Percentiles rank a stretch among this genome's conserved stretches.
Conservation (phyloP, 2,113 vertebrate genomes). For the Cepphus grylle region DNA sequence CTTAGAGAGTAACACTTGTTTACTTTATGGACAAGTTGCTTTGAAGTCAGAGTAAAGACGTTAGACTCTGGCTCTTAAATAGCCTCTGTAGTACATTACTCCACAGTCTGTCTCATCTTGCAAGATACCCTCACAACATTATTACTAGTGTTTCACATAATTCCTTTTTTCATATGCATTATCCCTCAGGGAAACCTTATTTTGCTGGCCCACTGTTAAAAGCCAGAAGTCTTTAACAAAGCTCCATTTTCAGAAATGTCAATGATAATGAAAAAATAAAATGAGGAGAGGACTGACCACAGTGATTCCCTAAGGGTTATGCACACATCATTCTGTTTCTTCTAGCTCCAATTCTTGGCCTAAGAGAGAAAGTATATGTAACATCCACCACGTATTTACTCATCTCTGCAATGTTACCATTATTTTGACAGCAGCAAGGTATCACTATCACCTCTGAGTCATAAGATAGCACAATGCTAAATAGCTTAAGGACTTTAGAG, state of each 20-base stretch:
- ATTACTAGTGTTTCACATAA: slow-evolving; percentile 5
- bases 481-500: not conserved
- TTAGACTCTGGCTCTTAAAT: not conserved
- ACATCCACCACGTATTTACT: not conserved
- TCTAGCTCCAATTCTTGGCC: not conserved
- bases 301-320: not conserved
- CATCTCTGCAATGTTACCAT: not conserved
- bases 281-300: not conserved
- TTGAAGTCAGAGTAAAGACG: not conserved
- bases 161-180: not conserved
- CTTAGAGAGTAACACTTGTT: not conserved
- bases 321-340: not conserved
- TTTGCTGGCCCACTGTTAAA: not conserved
- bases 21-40: not conserved
- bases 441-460: not conserved
- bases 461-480: not conserved
- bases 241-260: not conserved
- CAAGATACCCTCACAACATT: not conserved
- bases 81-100: not conserved
- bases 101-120: not conserved
- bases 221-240: slow-evolving; percentile 2
- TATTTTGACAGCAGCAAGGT: not conserved
- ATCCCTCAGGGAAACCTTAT: not conserved
- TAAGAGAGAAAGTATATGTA: not conserved
- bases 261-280: not conserved